Percentiles rank a stretch among this genome's conserved stretches.
These are phyloP conservation scores for Teleogryllus oceanicus DNA, from an alignment of 2,888 invertebrate genomes.

Conservation along the genomic window DNA sequence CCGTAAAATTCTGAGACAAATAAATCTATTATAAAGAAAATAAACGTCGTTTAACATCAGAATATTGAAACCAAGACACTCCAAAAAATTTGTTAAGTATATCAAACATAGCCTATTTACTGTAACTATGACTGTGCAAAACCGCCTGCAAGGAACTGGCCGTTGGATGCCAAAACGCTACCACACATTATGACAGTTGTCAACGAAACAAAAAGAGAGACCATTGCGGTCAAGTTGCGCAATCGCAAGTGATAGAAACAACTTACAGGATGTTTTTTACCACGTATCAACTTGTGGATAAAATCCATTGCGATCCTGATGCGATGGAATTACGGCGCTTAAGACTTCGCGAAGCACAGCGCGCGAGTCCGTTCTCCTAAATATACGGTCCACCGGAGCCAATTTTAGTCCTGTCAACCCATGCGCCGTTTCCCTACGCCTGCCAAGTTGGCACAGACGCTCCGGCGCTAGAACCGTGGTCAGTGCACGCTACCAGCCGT, in stretches of 20 bases:
- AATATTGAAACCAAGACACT: too few relatives aligned
- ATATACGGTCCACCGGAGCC: not conserved
- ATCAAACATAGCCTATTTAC: too few relatives aligned
- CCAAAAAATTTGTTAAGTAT: too few relatives aligned
- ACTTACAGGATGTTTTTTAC: conserved; percentile 8
- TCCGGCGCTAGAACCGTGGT: not conserved
- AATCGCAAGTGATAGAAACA: not conserved
- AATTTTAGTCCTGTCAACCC: not conserved
- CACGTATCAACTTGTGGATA: not conserved
- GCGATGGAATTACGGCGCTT: not conserved
- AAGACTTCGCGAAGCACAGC: not conserved
- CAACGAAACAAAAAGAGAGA: too few relatives aligned
- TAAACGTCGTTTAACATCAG: too few relatives aligned
- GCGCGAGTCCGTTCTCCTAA: not conserved
- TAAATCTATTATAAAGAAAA: too few relatives aligned
- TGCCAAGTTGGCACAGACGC: not conserved
- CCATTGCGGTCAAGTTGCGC: too few relatives aligned
- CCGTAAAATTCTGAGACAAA: too few relatives aligned
- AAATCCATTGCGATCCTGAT: not conserved
- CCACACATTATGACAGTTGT: too few relatives aligned
- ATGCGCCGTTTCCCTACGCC: not conserved
- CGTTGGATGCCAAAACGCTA: too few relatives aligned
- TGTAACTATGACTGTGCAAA: too few relatives aligned
- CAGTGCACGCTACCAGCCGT: not conserved
- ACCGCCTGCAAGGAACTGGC: too few relatives aligned